These are phyloP conservation scores for Scolopax mira DNA, from an alignment of 2,113 vertebrate genomes.

Conservation along the genomic window DNA sequence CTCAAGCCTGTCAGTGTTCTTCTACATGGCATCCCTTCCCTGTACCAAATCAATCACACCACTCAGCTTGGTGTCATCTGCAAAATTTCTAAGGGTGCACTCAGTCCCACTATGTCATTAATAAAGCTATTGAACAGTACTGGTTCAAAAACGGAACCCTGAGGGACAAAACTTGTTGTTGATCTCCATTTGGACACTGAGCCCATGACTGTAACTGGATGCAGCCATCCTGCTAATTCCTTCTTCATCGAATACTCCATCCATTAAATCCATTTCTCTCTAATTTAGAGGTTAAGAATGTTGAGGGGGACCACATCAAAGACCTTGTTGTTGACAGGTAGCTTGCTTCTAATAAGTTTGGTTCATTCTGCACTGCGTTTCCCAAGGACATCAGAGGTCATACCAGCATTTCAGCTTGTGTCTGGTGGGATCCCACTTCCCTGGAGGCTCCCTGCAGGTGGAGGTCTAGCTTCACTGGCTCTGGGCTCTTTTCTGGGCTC, in stretches of 20 bases:
- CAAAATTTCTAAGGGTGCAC: neutral
- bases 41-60: neutral
- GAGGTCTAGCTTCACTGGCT: neutral
- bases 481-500: neutral
- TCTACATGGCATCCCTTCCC: neutral
- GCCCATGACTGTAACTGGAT: neutral
- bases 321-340: neutral
- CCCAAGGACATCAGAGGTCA: neutral
- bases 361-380: neutral
- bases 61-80: neutral
- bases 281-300: neutral
- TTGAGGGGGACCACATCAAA: neutral
- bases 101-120: neutral
- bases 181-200: neutral
- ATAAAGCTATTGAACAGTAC: neutral
- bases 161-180: neutral
- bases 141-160: neutral
- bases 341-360: neutral
- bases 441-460: neutral
- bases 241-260: neutral
- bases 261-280: neutral
- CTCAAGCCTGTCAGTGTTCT: neutral
- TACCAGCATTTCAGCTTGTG: neutral
- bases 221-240: neutral
- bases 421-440: neutral